Evolutionary conservation across 1,140 invertebrate genomes (phyloP), one percentile per base, ranked within the genome.

Genomic region (Calephelis virginiensis): DNA sequence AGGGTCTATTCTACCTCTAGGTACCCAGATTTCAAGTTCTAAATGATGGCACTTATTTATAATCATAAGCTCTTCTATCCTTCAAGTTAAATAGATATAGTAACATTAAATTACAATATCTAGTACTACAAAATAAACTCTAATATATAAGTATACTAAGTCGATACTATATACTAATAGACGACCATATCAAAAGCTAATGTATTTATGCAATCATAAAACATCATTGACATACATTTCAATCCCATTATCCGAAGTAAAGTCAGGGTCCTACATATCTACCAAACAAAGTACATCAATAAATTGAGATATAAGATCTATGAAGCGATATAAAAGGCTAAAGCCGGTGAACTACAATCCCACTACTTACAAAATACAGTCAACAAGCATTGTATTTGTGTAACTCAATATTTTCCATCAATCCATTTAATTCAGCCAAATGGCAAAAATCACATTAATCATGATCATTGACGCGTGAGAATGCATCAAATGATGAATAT

Each of bases 401-500:
- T 43, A 43, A 43, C 40, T 43, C 40, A 50, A 50, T 50, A 4
- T 50, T 50, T 13, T 14, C 8, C 14, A 50, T 14, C 49, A 50
- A 50, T 50, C n/a, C 10, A 53, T 12, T 53, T 53, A 53, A 8
- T 53, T 53, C 14, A 17, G 14, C 17, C 50, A 53, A 53, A 53
- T 28, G 50, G 8, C 8, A 63, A 63, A 65, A 66, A 64, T 17
- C 63, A 71, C 81, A 78, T 83, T 80, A 75, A 78, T 81, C 77
- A 76, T 71, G 68, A 78, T 77, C 68, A 70, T 71, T 62, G 64
- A 11, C 66, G 48, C 61, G 56, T 69, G 61, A 47, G 64, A 69
- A 72, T 66, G 68, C 68, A 69, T 73, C 70, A 66, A 64, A 67
- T 68, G 67, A 72, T 78, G 76, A 80, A 81, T 80, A 77, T 77